A percentile compares a stretch with the other conserved stretches of the same genome.
Evolutionary conservation across 2,113 vertebrate species (phyloP).

Genomic region (Maylandia zebra): DNA sequence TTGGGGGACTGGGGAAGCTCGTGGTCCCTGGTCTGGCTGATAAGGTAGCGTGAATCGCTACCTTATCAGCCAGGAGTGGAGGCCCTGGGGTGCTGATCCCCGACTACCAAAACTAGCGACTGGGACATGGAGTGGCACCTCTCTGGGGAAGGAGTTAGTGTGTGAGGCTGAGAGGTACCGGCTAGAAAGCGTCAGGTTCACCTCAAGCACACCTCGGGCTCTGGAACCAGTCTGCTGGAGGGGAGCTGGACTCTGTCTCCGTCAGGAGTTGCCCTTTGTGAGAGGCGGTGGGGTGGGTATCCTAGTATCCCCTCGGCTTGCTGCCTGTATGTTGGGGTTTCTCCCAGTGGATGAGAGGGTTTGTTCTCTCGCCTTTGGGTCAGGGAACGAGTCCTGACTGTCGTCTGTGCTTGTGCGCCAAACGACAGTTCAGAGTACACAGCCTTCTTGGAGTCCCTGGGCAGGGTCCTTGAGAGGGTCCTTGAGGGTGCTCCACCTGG

Average conservation of each 20-base stretch:
- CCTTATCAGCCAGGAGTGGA: background rate
- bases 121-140: background rate
- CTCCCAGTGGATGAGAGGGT: background rate
- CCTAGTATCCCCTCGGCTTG: background rate
- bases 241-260: background rate
- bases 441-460: background rate
- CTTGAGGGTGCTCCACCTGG: background rate
- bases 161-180: background rate
- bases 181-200: background rate
- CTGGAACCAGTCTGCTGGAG: fast-evolving
- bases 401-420: background rate
- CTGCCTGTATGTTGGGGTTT: background rate
- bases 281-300: background rate
- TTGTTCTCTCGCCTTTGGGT: background rate
- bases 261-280: background rate
- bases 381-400: background rate
- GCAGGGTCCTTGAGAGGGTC: background rate
- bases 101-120: background rate
- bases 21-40: background rate
- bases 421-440: background rate
- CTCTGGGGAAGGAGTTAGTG: background rate
- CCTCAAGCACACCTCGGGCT: background rate
- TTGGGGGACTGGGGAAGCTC: fast-evolving
- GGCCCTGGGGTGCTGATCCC: background rate
- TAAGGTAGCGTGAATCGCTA: background rate